Base-by-base conservation (phyloP, 1,140 invertebrate genomes). In the Bombus superbus region DNA sequence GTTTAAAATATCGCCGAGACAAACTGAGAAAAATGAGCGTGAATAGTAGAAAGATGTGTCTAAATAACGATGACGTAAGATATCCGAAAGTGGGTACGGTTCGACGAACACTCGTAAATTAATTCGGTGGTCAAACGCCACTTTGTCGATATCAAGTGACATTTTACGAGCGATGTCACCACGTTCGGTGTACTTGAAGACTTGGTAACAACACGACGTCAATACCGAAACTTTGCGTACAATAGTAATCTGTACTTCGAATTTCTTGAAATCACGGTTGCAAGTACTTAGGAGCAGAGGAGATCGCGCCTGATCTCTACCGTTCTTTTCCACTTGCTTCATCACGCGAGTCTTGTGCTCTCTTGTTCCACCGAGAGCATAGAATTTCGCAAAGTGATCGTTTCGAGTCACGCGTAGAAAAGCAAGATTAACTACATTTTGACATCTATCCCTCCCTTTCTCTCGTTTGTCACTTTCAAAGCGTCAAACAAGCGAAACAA, bases 321-420 rank as follows among this genome's bases (percentile, higher is more conserved):
- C 38, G 28, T 35, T 40, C 35, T 83, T 25, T 42, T 83, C 73
- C 62, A 83, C 62, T 75, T 76, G 72, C 40, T 38, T 62, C 44
- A 13, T 25, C 82, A 42, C 69, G 79, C n/a, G 42, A 9, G 38
- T 47, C 53, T 38, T 47, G 18, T 25, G 22, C 47, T 22, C 10
- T 15, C 62, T 40, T n/a, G 38, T 53, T 42, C 79, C 35, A 81
- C 79, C 5, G 44, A 32, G 13, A 8, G 28, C 62, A n/a, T 28
- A n/a, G 32, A 11, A 32, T 57, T 72, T 69, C 28, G 62, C 40
- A 66, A 79, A 68, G 32, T 9, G 18, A 3, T 47, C 13, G 28
- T 64, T 62, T 42, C 68, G 69, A 64, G 62, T 38, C 47, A 47
- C 11, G 22, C 13, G 53, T 40, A 57, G 32, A 44, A 59, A 53